Evolutionary conservation across 2,797 vertebrate species (phyloP), one percentile per base, ranked within the genome.

Genomic region (Tarsius wallacei): DNA sequence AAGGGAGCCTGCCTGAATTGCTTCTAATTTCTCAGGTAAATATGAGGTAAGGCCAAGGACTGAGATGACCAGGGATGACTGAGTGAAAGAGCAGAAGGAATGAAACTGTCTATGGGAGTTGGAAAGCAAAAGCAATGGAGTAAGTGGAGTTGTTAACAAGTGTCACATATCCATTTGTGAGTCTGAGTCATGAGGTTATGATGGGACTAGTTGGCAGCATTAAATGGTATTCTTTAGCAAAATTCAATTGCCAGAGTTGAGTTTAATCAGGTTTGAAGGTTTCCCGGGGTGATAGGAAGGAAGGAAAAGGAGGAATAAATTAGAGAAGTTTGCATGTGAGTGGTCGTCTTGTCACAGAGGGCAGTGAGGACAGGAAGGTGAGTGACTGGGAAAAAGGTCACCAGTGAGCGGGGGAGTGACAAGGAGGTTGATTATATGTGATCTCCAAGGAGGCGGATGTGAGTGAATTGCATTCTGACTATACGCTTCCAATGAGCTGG

Each of bases 11-110:
- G 31, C 33, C 93, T 66, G 66, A 90, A 77, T 42, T 15, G 59
- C 68, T 76, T 87, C 83, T 85, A 55, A 55, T 76, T 88, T 87
- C 84, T 94, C 24, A 57, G 53, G 73, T 53, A 77, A 81, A 47
- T n/a, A 47, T 19, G 51, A 97, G 55, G 19, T 33, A 14, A 68
- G 31, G 5, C 87, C 31, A 78, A 42, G 10, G 17, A 47, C 26
- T 36, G 8, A 53, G 64, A 36, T 31, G 78, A 88, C 13, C 16
- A 59, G 36, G 31, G 7, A 59, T 78, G 24, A 55, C 61, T 85
- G 87, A 78, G 7, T 47, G 51, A 70, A 74, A 57, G 49, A 71
- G 10, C 15, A 87, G 13, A 53, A 76, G 53, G 31, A 70, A 57
- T 36, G 26, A 73, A 42, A 55, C 76, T 63, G 13, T 59, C 26